phyloP scores from a whole-genome alignment of 1,140 invertebrate genomes.

The Orchestia grillus region DNA sequence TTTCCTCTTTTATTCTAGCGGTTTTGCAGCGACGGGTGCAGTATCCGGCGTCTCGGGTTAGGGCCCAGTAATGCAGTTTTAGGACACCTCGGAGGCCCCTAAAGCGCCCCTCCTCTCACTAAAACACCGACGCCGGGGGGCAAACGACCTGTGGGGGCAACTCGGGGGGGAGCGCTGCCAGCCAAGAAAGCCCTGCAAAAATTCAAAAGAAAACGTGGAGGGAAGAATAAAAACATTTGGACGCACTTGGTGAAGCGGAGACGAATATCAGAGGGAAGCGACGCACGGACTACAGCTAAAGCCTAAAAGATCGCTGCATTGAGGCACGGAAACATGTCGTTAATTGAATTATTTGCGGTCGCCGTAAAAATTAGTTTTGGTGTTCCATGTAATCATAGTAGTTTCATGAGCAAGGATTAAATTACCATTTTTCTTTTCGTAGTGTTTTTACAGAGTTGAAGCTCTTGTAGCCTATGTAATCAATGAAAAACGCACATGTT shows the following conservation, averaged over 20 bases:
- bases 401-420: too few species aligned
- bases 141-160: not conserved
- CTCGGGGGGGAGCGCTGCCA: not conserved
- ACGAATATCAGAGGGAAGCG: too few species aligned
- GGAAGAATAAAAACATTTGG: not conserved
- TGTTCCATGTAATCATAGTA: too few species aligned
- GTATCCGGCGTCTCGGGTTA: constrained; percentile 22
- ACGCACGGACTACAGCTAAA: too few species aligned
- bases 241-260: not conserved
- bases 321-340: too few species aligned
- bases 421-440: too few species aligned
- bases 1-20: not conserved
- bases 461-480: too few species aligned
- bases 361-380: too few species aligned
- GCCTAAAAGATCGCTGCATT: too few species aligned
- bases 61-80: constrained; percentile 33
- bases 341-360: too few species aligned
- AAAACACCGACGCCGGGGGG: constrained; percentile 39
- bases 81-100: constrained; percentile 1
- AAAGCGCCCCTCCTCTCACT: constrained; percentile 29
- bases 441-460: too few species aligned
- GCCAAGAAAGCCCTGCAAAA: not conserved
- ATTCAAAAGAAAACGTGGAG: not conserved
- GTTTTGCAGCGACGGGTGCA: not conserved
- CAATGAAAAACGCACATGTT: too few species aligned